Conservation (phyloP, 30 jellyfish, hydroid and myxozoan species). For the Aurelia coerulea region DNA sequence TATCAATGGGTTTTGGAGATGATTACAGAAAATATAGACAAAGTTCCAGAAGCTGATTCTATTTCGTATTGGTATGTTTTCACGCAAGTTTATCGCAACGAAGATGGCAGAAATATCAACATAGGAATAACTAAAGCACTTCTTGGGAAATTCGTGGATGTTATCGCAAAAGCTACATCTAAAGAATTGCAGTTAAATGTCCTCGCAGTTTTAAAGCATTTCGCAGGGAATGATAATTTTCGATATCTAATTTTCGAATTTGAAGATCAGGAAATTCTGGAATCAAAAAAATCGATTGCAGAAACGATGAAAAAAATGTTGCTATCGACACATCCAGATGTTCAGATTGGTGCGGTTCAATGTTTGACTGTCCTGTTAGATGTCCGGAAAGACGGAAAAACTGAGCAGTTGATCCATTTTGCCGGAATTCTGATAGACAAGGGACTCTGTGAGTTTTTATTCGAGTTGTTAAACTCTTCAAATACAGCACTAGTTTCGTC, state of each 20-base stretch:
- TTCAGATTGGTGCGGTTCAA: slow-evolving; percentile 66
- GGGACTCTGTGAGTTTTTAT: slow-evolving; percentile 80
- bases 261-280: slow-evolving; percentile 46
- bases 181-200: slow-evolving; percentile 45
- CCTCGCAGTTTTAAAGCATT: slow-evolving; percentile 52
- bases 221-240: slow-evolving; percentile 13
- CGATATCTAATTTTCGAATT: slow-evolving; percentile 31
- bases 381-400: not conserved
- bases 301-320: slow-evolving; percentile 67
- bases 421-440: slow-evolving; percentile 54
- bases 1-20: slow-evolving; percentile 51
- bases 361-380: slow-evolving; percentile 33
- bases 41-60: slow-evolving; percentile 30
- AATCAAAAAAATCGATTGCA: slow-evolving; percentile 39
- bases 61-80: slow-evolving; percentile 57
- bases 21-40: slow-evolving; percentile 24
- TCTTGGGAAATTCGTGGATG: slow-evolving; percentile 18
- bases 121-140: slow-evolving; percentile 16
- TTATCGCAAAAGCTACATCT: slow-evolving; percentile 21
- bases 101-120: slow-evolving; percentile 12
- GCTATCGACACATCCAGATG: slow-evolving; percentile 46
- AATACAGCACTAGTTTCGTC: slow-evolving; percentile 16
- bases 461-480: slow-evolving; percentile 73
- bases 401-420: not conserved
- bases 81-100: slow-evolving; percentile 45